Base-by-base conservation (phyloP, 2,888 invertebrate species). In the Agrochola macilenta region DNA sequence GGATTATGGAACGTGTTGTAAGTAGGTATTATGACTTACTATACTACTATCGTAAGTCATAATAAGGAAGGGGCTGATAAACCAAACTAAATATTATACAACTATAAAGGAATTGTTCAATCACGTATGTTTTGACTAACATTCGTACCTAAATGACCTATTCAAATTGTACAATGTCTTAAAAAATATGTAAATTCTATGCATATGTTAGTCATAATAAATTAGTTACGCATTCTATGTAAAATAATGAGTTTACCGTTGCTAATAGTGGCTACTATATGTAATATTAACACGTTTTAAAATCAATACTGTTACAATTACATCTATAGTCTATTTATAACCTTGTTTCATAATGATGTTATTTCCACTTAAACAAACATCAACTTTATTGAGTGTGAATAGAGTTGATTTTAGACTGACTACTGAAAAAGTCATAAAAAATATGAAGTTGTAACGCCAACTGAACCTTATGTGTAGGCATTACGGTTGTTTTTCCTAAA, bases 211-310 rank as follows among this genome's bases (percentile, higher is more conserved):
- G 52, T 68, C 39, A 46, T 61, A 43, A 46, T 58, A 43, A 43
- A 68, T 80, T 68, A 17, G 57, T n/a, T 68, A 35, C 70, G 70
- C n/a, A 46, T 35, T 49, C 12, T 54, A n/a, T 14, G 54, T 30
- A 52, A 60, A 70, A 57, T 74, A 70, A 81, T 75, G 69, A 70
- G 61, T 58, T 52, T 57, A 81, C 57, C 66, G 75, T 81, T 49
- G 39, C 75, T 4, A 75, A 70, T 80, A 68, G 14, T 68, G 14
- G 9, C 60, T 39, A 5, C 7, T 39, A 39, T 57, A 73, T 68
- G 52, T 69, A 14, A 65, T 46, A 69, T 20, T 23, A 30, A n/a
- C 43, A 54, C 43, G 20, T 39, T 72, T 52, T 8, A 49, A 69
- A 54, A 11, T 39, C 14, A 66, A 39, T 39, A 26, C 14, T 26